These are phyloP conservation scores for Nyctereutes procyonoides DNA, from an alignment of 2,113 vertebrate genomes.

Conservation along the genomic window DNA sequence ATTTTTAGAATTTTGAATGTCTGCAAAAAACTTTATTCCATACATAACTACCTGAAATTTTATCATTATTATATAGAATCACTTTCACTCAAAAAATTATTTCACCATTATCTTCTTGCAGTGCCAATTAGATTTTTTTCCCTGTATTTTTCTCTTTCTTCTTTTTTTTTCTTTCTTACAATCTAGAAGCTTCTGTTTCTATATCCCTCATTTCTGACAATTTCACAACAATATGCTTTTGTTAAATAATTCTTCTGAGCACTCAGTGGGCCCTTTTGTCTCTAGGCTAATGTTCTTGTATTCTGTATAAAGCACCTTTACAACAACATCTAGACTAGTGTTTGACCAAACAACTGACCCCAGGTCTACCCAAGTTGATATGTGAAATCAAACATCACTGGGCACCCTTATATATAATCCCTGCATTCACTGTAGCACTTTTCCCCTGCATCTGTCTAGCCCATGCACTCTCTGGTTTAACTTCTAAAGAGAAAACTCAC, in stretches of 20 bases:
- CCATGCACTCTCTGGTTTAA: not conserved
- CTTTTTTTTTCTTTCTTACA: no score
- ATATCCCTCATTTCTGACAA: not conserved
- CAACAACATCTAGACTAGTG: not conserved
- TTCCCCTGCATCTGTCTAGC: no score
- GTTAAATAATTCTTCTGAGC: not conserved
- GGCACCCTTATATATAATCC: not conserved
- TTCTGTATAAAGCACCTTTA: not conserved
- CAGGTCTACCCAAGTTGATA: not conserved
- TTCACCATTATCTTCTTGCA: not conserved
- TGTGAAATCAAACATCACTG: not conserved
- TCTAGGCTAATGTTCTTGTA: not conserved
- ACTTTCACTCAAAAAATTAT: conserved; percentile 14
- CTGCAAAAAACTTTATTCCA: not conserved
- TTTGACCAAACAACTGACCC: not conserved
- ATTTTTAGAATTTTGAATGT: not conserved
- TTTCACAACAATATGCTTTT: not conserved
- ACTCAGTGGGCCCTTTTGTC: not conserved
- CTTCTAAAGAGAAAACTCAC: not conserved
- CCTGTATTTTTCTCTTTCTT: not conserved
- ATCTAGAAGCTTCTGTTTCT: not conserved
- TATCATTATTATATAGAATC: not conserved
- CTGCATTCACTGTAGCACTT: accelerated
- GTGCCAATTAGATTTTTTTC: not conserved
- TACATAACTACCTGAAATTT: not conserved